Percentiles rank a stretch among this genome's conserved stretches.
These are phyloP conservation scores for Theodoxus fluviatilis DNA, from an alignment of 2,888 invertebrate genomes.

Conservation along the genomic window DNA sequence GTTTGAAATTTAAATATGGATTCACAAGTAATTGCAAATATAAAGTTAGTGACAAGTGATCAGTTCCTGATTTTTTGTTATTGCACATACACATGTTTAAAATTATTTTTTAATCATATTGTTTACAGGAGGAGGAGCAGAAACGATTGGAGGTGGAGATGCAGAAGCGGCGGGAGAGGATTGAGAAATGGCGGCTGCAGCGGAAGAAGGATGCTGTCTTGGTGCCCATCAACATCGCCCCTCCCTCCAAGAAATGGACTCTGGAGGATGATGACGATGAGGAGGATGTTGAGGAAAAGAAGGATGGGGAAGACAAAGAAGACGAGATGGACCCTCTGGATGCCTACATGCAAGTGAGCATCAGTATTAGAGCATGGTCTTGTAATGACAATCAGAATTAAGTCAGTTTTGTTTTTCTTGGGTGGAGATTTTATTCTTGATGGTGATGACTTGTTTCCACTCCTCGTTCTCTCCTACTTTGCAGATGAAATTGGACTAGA, in stretches of 20 bases:
- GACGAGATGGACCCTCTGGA: constrained; percentile 82
- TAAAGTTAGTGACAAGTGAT: too few relatives aligned
- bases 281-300: constrained; percentile 69
- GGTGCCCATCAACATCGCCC: constrained; percentile 65
- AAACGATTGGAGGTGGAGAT: constrained; percentile 83
- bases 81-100: not conserved
- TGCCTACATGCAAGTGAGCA: constrained; percentile 90
- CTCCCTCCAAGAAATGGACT: constrained; percentile 83
- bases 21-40: too few relatives aligned
- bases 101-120: not conserved
- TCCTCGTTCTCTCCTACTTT: too few relatives aligned
- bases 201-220: constrained; percentile 87
- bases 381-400: not conserved
- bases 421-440: too few relatives aligned
- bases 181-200: constrained; percentile 94
- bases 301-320: constrained; percentile 44
- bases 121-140: constrained; percentile 62
- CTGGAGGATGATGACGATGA: constrained; percentile 95
- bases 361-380: too few relatives aligned
- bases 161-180: constrained; percentile 92
- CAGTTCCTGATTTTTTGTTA: not conserved
- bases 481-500: too few relatives aligned
- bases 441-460: too few relatives aligned
- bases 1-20: too few relatives aligned
- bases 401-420: constrained; percentile 15